Evolutionary conservation across 2,888 invertebrate species (phyloP).

Genomic region (Lochmaea crataegi): DNA sequence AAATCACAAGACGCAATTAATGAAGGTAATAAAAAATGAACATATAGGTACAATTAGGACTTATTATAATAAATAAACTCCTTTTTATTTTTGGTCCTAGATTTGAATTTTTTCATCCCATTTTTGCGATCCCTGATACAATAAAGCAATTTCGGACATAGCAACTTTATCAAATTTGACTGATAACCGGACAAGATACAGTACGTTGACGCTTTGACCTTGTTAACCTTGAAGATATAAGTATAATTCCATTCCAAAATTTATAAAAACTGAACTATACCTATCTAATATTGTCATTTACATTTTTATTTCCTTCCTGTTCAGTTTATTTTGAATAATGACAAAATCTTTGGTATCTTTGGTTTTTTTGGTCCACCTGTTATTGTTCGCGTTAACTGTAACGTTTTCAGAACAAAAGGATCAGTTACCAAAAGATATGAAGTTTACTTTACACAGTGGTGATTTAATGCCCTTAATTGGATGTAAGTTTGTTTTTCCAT

Average conservation of each 20-base stretch:
- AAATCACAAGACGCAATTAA: too few relatives aligned
- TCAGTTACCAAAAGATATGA: constrained; percentile 50
- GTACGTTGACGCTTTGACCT: too few relatives aligned
- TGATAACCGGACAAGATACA: too few relatives aligned
- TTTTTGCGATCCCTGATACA: too few relatives aligned
- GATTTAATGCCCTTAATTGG: constrained; percentile 70
- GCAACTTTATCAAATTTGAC: too few relatives aligned
- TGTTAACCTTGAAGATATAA: neutral
- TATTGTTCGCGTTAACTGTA: constrained; percentile 6
- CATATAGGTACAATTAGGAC: too few relatives aligned
- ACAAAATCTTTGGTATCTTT: neutral
- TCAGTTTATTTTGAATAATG: neutral
- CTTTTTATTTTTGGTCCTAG: too few relatives aligned
- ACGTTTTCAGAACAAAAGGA: constrained; percentile 50
- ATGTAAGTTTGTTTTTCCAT: constrained; percentile 63
- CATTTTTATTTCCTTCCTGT: neutral
- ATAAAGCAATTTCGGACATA: too few relatives aligned
- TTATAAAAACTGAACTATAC: neutral
- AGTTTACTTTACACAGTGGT: constrained; percentile 64
- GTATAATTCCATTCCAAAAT: too few relatives aligned
- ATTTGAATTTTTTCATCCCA: too few relatives aligned
- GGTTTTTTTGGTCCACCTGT: constrained; percentile 15
- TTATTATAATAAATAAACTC: too few relatives aligned
- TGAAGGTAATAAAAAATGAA: too few relatives aligned
- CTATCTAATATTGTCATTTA: neutral